These are phyloP conservation scores for Andrena haemorrhoa DNA, from an alignment of 2,888 invertebrate genomes.

Conservation along the genomic window DNA sequence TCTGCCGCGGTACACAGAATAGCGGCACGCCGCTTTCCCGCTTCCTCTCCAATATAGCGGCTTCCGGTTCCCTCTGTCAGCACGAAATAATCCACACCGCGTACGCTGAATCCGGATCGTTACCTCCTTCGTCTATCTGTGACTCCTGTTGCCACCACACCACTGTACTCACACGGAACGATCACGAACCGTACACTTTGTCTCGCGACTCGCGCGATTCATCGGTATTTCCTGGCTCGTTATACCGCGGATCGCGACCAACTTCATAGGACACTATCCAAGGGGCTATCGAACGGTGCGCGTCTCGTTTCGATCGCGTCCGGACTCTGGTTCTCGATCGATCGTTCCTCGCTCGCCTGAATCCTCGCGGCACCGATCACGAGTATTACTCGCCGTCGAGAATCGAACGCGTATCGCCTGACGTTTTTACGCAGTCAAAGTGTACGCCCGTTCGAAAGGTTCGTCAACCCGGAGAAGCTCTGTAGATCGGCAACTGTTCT, in stretches of 20 bases:
- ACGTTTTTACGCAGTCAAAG: conserved; percentile 44
- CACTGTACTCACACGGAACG: conserved; percentile 23
- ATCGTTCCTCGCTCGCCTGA: neutral
- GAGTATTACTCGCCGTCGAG: neutral
- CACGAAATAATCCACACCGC: conserved; percentile 38
- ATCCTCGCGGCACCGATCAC: neutral
- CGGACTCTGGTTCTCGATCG: conserved; percentile 6
- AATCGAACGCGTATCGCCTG: neutral
- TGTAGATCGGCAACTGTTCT: conserved; percentile 24
- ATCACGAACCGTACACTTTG: conserved; percentile 26
- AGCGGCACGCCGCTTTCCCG: conserved; percentile 86
- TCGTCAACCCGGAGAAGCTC: conserved; percentile 60
- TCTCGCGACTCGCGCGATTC: conserved; percentile 24
- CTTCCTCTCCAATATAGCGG: conserved; percentile 85
- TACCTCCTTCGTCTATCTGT: neutral
- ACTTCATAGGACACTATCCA: conserved; percentile 18
- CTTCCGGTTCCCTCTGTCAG: conserved; percentile 68
- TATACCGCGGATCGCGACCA: conserved; percentile 14
- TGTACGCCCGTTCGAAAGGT: conserved; percentile 45
- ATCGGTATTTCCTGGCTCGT: neutral
- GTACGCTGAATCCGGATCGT: conserved; percentile 11
- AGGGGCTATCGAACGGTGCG: neutral
- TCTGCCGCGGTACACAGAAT: conserved; percentile 88
- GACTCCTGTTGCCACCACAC: conserved; percentile 24
- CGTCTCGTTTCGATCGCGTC: conserved; percentile 16